A percentile compares a stretch with the other conserved stretches of the same genome.
These are phyloP conservation scores for Equus przewalskii DNA, from an alignment of 2,113 vertebrate species.

Conservation along the genomic window DNA sequence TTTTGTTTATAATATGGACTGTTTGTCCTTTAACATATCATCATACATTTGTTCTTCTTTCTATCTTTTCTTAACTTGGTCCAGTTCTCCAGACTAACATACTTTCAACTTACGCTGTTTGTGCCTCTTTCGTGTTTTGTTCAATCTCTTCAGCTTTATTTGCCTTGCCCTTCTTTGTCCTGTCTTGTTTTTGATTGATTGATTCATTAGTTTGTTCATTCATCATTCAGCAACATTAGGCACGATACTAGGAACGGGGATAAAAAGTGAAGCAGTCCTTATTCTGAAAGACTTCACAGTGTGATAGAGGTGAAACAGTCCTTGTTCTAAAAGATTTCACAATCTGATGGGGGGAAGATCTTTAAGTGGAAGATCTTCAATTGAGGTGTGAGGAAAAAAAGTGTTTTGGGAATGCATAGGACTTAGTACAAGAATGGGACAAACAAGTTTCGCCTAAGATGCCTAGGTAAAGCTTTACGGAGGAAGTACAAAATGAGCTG, in stretches of 20 bases:
- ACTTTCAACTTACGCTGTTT: not conserved
- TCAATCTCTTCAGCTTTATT: not conserved
- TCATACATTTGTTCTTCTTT: not conserved
- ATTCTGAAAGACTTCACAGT: not conserved
- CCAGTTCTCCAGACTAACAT: not conserved
- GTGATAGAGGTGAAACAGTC: not conserved
- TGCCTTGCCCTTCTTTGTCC: not conserved
- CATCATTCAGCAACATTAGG: not conserved
- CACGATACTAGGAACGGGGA: not conserved
- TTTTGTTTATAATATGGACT: not conserved
- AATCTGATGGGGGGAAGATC: not conserved
- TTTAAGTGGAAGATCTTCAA: not conserved
- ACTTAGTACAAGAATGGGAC: not conserved
- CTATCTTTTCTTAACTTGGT: not conserved
- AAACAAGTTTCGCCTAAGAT: not conserved
- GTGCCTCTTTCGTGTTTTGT: not conserved
- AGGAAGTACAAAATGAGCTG: not conserved
- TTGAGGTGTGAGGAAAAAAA: not conserved
- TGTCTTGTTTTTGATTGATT: not conserved
- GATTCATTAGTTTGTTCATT: not conserved
- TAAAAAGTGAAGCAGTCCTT: not conserved
- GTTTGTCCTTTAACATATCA: not conserved
- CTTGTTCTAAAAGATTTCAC: not conserved
- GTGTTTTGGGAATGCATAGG: not conserved
- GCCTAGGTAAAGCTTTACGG: not conserved